These are phyloP conservation scores for Coregonus suidteri DNA, from an alignment of 2,797 vertebrate genomes.

Conservation along the genomic window DNA sequence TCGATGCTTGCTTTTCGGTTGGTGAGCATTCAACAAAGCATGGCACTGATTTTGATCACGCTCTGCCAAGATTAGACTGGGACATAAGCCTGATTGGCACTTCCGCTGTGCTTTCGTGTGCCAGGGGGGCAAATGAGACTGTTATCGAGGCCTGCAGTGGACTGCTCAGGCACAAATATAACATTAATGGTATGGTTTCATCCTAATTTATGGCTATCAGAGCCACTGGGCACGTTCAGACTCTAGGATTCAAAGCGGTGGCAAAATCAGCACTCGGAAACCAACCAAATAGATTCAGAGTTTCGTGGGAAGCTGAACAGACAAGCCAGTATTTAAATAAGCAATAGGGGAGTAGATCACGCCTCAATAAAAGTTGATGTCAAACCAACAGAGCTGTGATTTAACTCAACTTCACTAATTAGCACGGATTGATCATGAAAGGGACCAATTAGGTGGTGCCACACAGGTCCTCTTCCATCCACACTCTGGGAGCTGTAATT, in stretches of 20 bases:
- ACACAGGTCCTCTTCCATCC: neutral
- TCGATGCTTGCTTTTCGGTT: conserved; percentile 40
- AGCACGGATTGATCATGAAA: conserved; percentile 61
- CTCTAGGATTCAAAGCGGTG: conserved; percentile 48
- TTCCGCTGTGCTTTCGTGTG: conserved; percentile 33
- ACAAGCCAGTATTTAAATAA: conserved; percentile 51
- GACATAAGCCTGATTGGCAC: conserved; percentile 59
- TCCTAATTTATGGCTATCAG: conserved; percentile 64
- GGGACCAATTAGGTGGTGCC: conserved; percentile 48
- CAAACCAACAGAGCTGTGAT: conserved; percentile 44
- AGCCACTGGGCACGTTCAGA: conserved; percentile 43
- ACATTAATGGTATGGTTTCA: conserved; percentile 61
- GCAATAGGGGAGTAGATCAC: conserved; percentile 35
- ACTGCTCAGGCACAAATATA: conserved; percentile 41
- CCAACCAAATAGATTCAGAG: conserved; percentile 38
- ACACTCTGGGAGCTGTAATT: conserved; percentile 21
- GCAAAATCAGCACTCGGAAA: conserved; percentile 18
- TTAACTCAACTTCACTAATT: conserved; percentile 58
- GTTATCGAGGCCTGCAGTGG: conserved; percentile 49
- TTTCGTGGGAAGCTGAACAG: conserved; percentile 7
- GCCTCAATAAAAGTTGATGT: conserved; percentile 43
- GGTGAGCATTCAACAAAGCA: conserved; percentile 45
- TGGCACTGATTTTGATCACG: conserved; percentile 51
- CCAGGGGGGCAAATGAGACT: conserved; percentile 53
- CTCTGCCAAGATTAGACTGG: conserved; percentile 61